Percentiles rank a stretch among this genome's conserved stretches.
These are phyloP conservation scores for Mormyrops attenuatus DNA, from an alignment of 2,797 vertebrate genomes.

Conservation along the genomic window DNA sequence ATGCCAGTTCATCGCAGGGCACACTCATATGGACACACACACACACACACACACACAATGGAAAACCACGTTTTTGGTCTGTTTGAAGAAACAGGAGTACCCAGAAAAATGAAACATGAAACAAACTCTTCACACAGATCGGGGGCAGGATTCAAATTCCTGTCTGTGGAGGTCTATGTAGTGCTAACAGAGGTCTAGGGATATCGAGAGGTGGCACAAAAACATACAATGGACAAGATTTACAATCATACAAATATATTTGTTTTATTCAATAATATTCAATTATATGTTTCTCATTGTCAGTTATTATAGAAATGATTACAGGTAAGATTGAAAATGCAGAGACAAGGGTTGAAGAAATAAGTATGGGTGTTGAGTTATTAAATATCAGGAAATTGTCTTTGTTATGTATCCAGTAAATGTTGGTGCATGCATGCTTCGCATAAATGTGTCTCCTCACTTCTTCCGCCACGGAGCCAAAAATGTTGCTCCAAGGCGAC, in stretches of 20 bases:
- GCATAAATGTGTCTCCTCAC: conserved; percentile 41
- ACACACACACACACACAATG: not conserved
- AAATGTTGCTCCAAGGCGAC: conserved; percentile 20
- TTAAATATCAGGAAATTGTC: conserved; percentile 57
- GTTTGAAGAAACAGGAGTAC: not conserved
- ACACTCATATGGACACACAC: not conserved
- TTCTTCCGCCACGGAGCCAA: conserved; percentile 15
- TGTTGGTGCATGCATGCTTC: conserved; percentile 69
- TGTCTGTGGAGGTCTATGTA: not conserved
- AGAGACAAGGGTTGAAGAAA: conserved; percentile 52
- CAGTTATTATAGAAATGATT: conserved; percentile 73
- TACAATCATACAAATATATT: conserved; percentile 83
- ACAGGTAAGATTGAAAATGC: conserved; percentile 73
- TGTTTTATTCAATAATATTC: conserved; percentile 78
- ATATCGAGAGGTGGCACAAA: conserved; percentile 9
- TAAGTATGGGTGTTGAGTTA: conserved; percentile 42
- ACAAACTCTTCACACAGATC: not conserved
- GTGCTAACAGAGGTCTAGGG: not conserved
- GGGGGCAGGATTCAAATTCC: not conserved
- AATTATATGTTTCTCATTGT: conserved; percentile 68
- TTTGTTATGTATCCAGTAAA: conserved; percentile 64
- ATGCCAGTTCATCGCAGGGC: not conserved
- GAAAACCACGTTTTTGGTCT: not conserved
- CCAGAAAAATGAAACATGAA: not conserved
- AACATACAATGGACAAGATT: conserved; percentile 46